These are phyloP conservation scores for Seladonia tumulorum DNA, from an alignment of 2,888 invertebrate genomes.

Conservation along the genomic window DNA sequence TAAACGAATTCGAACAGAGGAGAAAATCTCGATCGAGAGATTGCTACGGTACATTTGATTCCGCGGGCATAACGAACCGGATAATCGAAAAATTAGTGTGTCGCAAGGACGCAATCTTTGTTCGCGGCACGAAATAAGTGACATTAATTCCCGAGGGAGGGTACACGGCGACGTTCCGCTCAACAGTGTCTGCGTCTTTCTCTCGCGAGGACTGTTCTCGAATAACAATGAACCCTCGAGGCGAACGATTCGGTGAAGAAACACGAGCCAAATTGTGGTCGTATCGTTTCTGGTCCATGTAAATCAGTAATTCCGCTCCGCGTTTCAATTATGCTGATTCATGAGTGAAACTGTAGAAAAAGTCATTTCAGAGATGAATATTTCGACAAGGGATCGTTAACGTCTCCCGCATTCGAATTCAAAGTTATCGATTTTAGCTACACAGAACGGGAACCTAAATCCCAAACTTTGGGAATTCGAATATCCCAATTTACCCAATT, in stretches of 20 bases:
- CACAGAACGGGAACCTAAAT: neutral
- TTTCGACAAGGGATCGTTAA: neutral
- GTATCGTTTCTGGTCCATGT: neutral
- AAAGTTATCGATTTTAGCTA: neutral
- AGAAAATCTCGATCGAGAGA: neutral
- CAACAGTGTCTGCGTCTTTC: slow-evolving; percentile 21
- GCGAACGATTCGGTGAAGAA: slow-evolving; percentile 28
- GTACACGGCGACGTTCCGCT: neutral
- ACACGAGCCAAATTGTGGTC: neutral
- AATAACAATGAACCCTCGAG: slow-evolving; percentile 61
- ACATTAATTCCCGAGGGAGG: slow-evolving; percentile 6
- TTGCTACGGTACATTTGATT: neutral
- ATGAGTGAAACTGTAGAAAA: too few relatives aligned
- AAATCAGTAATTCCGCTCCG: neutral
- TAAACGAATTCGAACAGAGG: neutral
- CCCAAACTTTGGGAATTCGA: neutral
- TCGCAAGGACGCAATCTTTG: neutral
- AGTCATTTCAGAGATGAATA: neutral
- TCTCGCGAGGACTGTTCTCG: slow-evolving; percentile 31
- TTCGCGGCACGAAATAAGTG: neutral
- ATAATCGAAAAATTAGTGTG: slow-evolving; percentile 9
- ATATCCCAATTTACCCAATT: neutral
- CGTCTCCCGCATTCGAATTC: neutral
- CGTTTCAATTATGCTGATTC: neutral
- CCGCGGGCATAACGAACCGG: neutral